These are phyloP conservation scores for Sciaenops ocellatus DNA, from an alignment of 2,797 vertebrate species.

Conservation along the genomic window DNA sequence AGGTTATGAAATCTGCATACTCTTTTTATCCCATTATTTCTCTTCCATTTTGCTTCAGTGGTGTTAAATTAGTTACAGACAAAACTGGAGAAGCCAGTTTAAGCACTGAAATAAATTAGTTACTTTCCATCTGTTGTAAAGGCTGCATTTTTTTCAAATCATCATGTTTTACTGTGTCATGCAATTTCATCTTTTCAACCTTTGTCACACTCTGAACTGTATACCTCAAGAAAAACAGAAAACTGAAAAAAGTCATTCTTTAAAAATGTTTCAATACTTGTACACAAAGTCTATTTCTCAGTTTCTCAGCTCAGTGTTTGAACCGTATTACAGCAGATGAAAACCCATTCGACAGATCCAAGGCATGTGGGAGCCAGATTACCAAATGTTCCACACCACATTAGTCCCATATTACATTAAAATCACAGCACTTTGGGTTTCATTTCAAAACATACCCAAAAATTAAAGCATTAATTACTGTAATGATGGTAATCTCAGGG, in stretches of 20 bases:
- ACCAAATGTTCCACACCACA: slow-evolving; percentile 78
- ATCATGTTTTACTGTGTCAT: slow-evolving; percentile 1
- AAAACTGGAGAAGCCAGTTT: slow-evolving; percentile 9
- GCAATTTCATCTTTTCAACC: slow-evolving; percentile 25
- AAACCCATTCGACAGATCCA: slow-evolving; percentile 72
- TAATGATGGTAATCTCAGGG: slow-evolving; percentile 82
- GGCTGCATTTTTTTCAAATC: slow-evolving; percentile 3
- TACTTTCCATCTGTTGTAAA: slow-evolving; percentile 33
- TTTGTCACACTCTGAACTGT: not conserved
- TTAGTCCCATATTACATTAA: slow-evolving; percentile 81
- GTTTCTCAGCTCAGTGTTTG: slow-evolving; percentile 65
- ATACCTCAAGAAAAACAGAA: slow-evolving; percentile 19
- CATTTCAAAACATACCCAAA: slow-evolving; percentile 81
- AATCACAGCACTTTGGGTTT: slow-evolving; percentile 75
- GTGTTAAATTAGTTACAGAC: slow-evolving; percentile 40
- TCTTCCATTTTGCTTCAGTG: slow-evolving; percentile 47
- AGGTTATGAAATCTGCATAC: slow-evolving; percentile 57
- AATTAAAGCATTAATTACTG: slow-evolving; percentile 85
- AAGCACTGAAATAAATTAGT: slow-evolving; percentile 29
- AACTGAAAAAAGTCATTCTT: slow-evolving; percentile 3
- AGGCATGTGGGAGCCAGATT: slow-evolving; percentile 78
- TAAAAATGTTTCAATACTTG: slow-evolving; percentile 30
- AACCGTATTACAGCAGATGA: slow-evolving; percentile 72
- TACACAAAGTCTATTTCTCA: slow-evolving; percentile 49
- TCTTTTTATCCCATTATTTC: slow-evolving; percentile 48